Evolutionary conservation across 2,797 vertebrate genomes (phyloP).

Genomic region (Sciaenops ocellatus): DNA sequence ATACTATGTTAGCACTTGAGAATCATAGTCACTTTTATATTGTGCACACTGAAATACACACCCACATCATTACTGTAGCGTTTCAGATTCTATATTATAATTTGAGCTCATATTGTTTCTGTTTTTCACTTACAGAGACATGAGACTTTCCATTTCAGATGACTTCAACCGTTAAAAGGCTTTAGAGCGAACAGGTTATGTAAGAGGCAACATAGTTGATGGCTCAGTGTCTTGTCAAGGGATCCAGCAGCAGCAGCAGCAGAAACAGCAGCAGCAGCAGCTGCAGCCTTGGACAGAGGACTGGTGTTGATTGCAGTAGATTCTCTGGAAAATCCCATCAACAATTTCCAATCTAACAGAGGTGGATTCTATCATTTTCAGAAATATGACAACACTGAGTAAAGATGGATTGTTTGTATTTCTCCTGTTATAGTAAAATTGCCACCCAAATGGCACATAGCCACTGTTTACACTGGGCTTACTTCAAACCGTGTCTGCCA

Average conservation of each 20-base stretch:
- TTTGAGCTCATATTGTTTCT: background rate
- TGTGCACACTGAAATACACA: background rate
- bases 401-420: slow-evolving; percentile 30
- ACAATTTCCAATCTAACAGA: slow-evolving; percentile 27
- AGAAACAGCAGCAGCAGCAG: background rate
- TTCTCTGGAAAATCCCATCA: slow-evolving; percentile 51
- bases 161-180: slow-evolving; percentile 3
- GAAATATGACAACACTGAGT: slow-evolving; percentile 17
- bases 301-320: slow-evolving; percentile 9
- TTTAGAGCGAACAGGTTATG: slow-evolving; percentile 12
- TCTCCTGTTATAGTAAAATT: slow-evolving; percentile 7
- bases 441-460: slow-evolving; percentile 2
- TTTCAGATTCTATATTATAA: background rate
- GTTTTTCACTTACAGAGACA: background rate
- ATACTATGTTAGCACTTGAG: background rate
- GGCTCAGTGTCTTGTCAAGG: slow-evolving; percentile 8
- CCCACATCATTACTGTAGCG: background rate
- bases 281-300: background rate
- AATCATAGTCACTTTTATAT: background rate
- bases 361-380: slow-evolving; percentile 29
- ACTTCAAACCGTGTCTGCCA: background rate
- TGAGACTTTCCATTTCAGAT: slow-evolving; percentile 8
- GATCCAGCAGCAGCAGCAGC: slow-evolving; percentile 9
- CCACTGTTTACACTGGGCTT: slow-evolving; percentile 17
- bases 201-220: background rate